These are phyloP conservation scores for Patiria pectinifera DNA, from an alignment of 53 echinoderm and acorn worm species.

Conservation along the genomic window DNA sequence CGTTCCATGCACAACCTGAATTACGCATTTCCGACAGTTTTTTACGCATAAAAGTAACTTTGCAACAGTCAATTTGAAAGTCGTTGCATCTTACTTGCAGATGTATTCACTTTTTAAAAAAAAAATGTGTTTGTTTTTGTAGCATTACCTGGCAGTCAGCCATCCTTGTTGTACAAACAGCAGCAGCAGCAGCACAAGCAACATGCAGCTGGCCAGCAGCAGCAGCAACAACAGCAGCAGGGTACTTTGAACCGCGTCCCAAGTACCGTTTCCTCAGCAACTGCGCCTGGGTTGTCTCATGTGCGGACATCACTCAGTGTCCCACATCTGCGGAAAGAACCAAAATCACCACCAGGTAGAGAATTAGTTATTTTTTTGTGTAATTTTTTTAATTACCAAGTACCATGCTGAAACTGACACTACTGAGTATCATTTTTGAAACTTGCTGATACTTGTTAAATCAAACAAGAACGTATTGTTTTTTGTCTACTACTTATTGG, in stretches of 20 bases:
- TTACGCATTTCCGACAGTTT: slow-evolving; percentile 46
- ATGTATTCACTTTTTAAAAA: neutral
- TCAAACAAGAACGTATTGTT: no score
- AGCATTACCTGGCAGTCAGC: slow-evolving; percentile 56
- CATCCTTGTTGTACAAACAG: slow-evolving; percentile 31
- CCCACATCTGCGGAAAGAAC: slow-evolving; percentile 70
- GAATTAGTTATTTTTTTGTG: no score
- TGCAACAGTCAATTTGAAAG: neutral
- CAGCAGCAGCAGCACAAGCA: slow-evolving; percentile 49
- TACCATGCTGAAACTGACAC: no score
- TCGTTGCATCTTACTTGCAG: neutral
- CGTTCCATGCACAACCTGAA: slow-evolving; percentile 29
- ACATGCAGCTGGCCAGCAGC: slow-evolving; percentile 44
- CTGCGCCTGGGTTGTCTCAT: slow-evolving; percentile 29
- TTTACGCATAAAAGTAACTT: neutral
- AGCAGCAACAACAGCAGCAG: slow-evolving; percentile 50
- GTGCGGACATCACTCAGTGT: slow-evolving; percentile 66
- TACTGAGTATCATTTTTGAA: no score
- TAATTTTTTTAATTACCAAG: no score
- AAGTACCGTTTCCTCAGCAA: neutral
- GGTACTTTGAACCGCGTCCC: slow-evolving; percentile 8
- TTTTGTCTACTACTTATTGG: no score
- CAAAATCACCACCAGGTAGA: slow-evolving; percentile 82
- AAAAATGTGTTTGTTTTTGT: neutral
- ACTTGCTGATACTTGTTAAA: no score